phyloP scores from a whole-genome alignment of 2,888 invertebrate genomes.

The Hipparchia semele region DNA sequence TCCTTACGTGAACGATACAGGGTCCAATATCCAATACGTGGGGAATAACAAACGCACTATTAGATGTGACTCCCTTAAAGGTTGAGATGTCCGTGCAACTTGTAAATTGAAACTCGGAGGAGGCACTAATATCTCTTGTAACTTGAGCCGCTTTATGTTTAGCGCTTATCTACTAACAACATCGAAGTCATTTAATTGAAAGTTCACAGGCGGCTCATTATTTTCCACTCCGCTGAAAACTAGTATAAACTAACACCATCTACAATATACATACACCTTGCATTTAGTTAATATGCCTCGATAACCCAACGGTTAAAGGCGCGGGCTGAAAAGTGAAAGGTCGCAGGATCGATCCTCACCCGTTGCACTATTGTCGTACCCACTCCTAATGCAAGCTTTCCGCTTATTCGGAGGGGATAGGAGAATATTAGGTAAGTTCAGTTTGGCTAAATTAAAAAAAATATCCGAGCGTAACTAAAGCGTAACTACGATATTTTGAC shows the following conservation, averaged over 20 bases:
- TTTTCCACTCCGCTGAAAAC: slow-evolving; percentile 1
- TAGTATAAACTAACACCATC: neutral
- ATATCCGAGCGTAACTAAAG: no score
- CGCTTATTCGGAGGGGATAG: no score
- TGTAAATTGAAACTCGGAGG: slow-evolving; percentile 75
- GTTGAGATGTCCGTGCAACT: slow-evolving; percentile 72
- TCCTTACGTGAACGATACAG: slow-evolving; percentile 37
- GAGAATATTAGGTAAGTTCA: no score
- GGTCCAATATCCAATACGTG: slow-evolving; percentile 45
- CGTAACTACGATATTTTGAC: no score
- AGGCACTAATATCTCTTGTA: slow-evolving; percentile 62
- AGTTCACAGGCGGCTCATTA: slow-evolving; percentile 3
- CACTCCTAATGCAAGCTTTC: no score
- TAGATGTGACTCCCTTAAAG: slow-evolving; percentile 64
- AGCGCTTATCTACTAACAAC: slow-evolving; percentile 31
- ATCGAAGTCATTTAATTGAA: slow-evolving; percentile 30
- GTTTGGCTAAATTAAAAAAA: no score
- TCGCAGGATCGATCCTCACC: no score
- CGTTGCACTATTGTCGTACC: no score
- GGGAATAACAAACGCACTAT: slow-evolving; percentile 65
- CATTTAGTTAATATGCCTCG: no score
- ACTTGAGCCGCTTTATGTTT: slow-evolving; percentile 35
- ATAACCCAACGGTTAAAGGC: no score
- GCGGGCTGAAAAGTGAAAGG: no score
- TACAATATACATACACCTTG: no score